A percentile compares a stretch with the other conserved stretches of the same genome.
phyloP scores from a whole-genome alignment of 2,113 vertebrate genomes.

The Kryptolebias marmoratus region DNA sequence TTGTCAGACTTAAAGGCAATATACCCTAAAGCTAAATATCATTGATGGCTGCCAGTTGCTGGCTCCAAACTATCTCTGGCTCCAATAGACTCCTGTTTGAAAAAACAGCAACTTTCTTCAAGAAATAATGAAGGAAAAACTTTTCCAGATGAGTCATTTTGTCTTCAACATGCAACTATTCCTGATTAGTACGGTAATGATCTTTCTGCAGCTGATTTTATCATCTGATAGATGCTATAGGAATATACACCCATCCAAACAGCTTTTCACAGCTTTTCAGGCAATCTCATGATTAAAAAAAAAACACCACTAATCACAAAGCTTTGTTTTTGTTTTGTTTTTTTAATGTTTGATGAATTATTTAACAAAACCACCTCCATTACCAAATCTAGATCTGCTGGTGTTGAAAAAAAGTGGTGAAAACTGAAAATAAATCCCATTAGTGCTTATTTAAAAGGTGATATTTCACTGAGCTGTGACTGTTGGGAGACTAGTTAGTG shows the following conservation, averaged over 20 bases:
- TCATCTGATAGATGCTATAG: background rate
- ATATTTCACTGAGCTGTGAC: no score
- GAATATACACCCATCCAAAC: background rate
- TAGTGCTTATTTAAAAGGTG: no score
- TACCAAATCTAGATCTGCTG: no score
- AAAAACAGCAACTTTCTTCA: background rate
- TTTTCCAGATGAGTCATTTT: background rate
- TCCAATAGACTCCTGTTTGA: background rate
- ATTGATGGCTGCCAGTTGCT: background rate
- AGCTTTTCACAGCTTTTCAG: no score
- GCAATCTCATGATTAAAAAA: no score
- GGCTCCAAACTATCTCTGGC: background rate
- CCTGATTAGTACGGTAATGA: background rate
- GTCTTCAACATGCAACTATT: background rate
- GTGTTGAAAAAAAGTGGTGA: no score
- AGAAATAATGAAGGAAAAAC: background rate
- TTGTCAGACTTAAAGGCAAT: background rate
- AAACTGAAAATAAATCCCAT: no score
- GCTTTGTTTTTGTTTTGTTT: no score
- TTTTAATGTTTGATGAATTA: no score
- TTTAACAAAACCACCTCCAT: no score
- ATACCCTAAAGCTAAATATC: background rate
- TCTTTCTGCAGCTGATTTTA: background rate
- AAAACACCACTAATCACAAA: no score
- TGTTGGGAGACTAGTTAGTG: no score